Evolutionary conservation across 2,797 vertebrate species (phyloP).

Genomic region (Falco biarmicus): DNA sequence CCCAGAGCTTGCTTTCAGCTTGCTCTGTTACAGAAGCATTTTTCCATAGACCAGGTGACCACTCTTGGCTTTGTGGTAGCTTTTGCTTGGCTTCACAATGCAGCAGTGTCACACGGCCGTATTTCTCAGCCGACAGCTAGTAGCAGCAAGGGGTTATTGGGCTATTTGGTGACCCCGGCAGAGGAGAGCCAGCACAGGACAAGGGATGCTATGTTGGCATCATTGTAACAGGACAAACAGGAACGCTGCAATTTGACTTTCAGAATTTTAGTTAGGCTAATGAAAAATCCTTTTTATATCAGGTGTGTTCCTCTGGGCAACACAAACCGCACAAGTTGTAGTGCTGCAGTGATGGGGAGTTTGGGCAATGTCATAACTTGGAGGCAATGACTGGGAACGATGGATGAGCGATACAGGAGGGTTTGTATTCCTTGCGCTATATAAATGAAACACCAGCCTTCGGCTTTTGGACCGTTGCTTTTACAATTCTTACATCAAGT

Average conservation of each 20-base stretch:
- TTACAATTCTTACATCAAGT: neutral
- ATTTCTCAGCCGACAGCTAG: neutral
- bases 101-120: accelerated
- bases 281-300: neutral
- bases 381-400: neutral
- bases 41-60: neutral
- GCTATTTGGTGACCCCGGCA: neutral
- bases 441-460: neutral
- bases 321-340: accelerated
- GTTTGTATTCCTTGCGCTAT: neutral
- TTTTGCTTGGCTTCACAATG: neutral
- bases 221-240: neutral
- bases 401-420: neutral
- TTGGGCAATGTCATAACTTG: accelerated
- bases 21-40: neutral
- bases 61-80: neutral
- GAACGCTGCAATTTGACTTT: neutral
- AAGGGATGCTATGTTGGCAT: neutral
- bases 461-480: neutral
- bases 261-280: neutral
- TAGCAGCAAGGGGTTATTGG: neutral
- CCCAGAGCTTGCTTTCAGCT: neutral
- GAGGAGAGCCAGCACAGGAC: accelerated
- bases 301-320: neutral
- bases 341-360: neutral